These are phyloP conservation scores for Callimorpha dominula DNA, from an alignment of 2,888 invertebrate genomes.

Conservation along the genomic window DNA sequence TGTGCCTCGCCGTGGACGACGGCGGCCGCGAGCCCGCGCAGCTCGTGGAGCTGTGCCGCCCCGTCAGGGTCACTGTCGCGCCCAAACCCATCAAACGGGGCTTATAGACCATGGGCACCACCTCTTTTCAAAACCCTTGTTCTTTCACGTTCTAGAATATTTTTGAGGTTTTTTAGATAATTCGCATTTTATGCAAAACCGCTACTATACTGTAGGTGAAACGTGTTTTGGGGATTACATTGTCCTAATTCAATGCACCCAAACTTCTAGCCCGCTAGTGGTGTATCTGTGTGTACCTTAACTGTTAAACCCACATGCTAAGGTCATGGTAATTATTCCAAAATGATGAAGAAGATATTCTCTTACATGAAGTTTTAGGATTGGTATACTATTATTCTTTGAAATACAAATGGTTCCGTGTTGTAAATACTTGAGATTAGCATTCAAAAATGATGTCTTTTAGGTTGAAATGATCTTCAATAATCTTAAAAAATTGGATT, in stretches of 20 bases:
- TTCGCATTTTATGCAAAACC: background rate
- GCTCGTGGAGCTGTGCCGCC: conserved; percentile 92
- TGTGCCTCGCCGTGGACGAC: conserved; percentile 91
- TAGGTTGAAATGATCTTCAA: background rate
- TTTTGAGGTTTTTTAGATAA: background rate
- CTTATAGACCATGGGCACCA: conserved; percentile 65
- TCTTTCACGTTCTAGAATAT: background rate
- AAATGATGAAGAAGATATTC: too few relatives aligned
- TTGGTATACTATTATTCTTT: too few relatives aligned
- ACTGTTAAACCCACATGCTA: too few relatives aligned
- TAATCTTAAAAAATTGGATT: background rate
- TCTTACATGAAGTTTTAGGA: too few relatives aligned
- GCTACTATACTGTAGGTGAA: background rate
- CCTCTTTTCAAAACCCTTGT: too few relatives aligned
- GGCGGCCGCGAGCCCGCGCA: conserved; percentile 77
- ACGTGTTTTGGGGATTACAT: background rate
- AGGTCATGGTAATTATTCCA: too few relatives aligned
- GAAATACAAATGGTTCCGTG: background rate
- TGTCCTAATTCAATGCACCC: too few relatives aligned
- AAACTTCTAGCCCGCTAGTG: too few relatives aligned
- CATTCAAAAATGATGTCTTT: background rate
- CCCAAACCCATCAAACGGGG: conserved; percentile 96
- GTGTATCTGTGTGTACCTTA: too few relatives aligned
- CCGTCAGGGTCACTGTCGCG: conserved; percentile 94
- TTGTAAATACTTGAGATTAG: conserved; percentile 3